phyloP scores from a whole-genome alignment of 2,797 vertebrate species.

The Labeo calbasu region DNA sequence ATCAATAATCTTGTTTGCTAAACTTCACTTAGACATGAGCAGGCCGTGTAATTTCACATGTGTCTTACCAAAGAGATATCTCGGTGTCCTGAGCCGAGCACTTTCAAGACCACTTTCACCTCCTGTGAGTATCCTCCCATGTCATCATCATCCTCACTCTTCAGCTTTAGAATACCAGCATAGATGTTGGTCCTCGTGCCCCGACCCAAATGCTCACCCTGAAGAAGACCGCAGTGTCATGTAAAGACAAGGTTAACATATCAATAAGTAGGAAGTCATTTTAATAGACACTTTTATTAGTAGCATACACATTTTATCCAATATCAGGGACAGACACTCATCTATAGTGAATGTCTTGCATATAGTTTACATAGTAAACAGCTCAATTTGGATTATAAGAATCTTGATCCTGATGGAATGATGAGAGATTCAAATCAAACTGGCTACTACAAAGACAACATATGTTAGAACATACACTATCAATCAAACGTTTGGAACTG shows the following conservation, averaged over 20 bases:
- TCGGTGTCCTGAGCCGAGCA: slow-evolving; percentile 92
- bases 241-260: background rate
- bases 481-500: background rate
- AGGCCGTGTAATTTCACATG: background rate
- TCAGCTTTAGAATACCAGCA: slow-evolving; percentile 86
- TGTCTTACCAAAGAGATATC: slow-evolving; percentile 90
- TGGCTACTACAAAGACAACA: background rate
- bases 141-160: slow-evolving; percentile 83
- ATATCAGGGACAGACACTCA: background rate
- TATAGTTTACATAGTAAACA: background rate
- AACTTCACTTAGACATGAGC: background rate
- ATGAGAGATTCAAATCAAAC: background rate
- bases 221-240: slow-evolving; percentile 21
- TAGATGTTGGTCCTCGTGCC: slow-evolving; percentile 95
- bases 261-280: background rate
- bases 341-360: background rate
- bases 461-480: background rate
- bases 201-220: slow-evolving; percentile 92
- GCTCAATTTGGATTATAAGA: background rate
- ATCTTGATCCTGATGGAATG: background rate
- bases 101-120: slow-evolving; percentile 94
- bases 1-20: slow-evolving; percentile 12
- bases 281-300: background rate
- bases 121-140: slow-evolving; percentile 80
- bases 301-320: background rate